Evolutionary conservation across 2,888 invertebrate species (phyloP), one percentile per base, ranked within the genome.

Genomic region (Agrilus cyanescens): DNA sequence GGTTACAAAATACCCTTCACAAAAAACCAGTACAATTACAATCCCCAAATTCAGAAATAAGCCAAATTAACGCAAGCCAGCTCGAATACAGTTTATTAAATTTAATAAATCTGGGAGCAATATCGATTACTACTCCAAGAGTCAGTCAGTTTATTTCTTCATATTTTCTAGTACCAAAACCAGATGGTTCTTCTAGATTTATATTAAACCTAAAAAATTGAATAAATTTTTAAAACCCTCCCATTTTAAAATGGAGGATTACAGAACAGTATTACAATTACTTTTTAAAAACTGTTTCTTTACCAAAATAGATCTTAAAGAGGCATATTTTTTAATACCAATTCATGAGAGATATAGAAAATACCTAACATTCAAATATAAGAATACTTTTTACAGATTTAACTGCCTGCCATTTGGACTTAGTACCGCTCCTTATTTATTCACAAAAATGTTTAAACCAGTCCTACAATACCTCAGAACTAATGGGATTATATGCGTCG

Each of bases 181-280:
- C 50, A 13, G 45, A 50, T 30, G 46, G 46, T 1, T 13, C 18
- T 41, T 38, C 40, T 18, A 44, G 54, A 2, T 52, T 56, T 44
- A 55, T 58, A 40, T 43, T 55, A 15, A 56, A 54, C 37, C 34
- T 53, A 31, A 55, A 53, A 41, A 29, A 36, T 38, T 57, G 16
- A 54, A 56, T 30, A 33, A 43, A 34, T 53, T 45, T 38, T 38
- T 57, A 20, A 16, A 38, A 15, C 42, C 48, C 7, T 32, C 46
- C 7, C 53, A 57, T 45, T 57, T 57, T 37, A 55, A 58, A 48
- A 47, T 55, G 41, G 53, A 56, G 40, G 51, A 55, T 36, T 44
- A 41, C 35, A 43, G 50, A 46, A 53, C 53, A 1, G 52, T 49
- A 1, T 38, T 45, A 14, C 45, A 48, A 32, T 37, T 57, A 32